Evolutionary conservation across 2,888 invertebrate genomes (phyloP), one percentile per base, ranked within the genome.

Genomic region (Mongoloraphidia duomilia): DNA sequence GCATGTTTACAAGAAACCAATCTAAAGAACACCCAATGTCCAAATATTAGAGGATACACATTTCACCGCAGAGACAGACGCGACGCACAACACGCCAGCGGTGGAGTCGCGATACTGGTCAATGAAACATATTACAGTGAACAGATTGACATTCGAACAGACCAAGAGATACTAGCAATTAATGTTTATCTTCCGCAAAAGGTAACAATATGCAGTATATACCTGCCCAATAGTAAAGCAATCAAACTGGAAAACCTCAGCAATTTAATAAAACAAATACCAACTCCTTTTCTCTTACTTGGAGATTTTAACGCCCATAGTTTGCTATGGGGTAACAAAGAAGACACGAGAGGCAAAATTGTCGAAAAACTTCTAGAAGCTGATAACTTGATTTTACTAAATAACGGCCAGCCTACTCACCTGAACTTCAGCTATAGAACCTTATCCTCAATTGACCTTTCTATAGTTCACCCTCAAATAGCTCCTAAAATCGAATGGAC

Each of bases 241-340:
- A n/a, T n/a, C n/a, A n/a, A n/a, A n/a, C n/a, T n/a, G n/a, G n/a
- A n/a, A n/a, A 43, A 45, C 41, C 34, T 51, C 34, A 8, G 37
- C 26, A 39, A 44, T 35, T 33, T 49, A 13, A 48, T 44, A 13
- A 44, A 37, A 3, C 49, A 51, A 44, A 34, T 51, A n/a, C 51
- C 49, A 9, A 9, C n/a, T 11, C 51, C 51, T 13, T 50, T 50
- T 37, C 41, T 51, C 10, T 26, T 51, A 3, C 13, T 49, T 13
- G 49, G 51, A 9, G 49, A 51, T 44, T 50, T 51, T 36, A 51
- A 51, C 41, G 49, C 50, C 39, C 52, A 47, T 41, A 48, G 43
- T 42, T 11, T 44, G 34, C 14, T 47, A 17, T 50, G 50, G 49
- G 48, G 50, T 8, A 40, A 37, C 2, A 45, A 42, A 17, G 38